Evolutionary conservation across 2,797 vertebrate genomes (phyloP), one percentile per base, ranked within the genome.

Genomic region (Sebastolobus altivelis): DNA sequence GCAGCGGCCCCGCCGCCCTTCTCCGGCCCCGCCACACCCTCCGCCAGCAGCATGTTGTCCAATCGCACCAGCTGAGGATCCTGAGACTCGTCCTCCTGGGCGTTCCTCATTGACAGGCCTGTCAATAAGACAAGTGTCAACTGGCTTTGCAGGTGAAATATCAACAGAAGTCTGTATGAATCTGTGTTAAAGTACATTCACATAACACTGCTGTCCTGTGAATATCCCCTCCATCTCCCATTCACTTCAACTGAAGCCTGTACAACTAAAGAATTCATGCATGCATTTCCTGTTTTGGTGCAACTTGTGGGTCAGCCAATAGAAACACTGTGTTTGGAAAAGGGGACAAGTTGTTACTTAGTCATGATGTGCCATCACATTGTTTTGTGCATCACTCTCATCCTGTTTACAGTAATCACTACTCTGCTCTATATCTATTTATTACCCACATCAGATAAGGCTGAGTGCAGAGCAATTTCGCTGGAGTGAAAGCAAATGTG

Each of bases 1-100:
- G 97, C 97, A 0, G 97, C 97, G 0, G 97, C 97, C 11, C 97
- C 97, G 0, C 97, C 97, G 0, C 97, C 97, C 75, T 98, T 98
- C 89, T 98, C 97, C 0, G 97, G 97, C 20, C 97, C 97, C 0
- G 97, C 97, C 79, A 98, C 97, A 3, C 97, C 97, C 91, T 98
- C 97, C 0, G 97, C 97, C 87, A 98, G 90, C 80, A 98, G 94
- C 97, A 98, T 98, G 94, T 98, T 98, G 93, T 98, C 97, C 92
- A 98, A 68, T 33, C 97, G 96, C 93, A 98, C 97, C 52, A 98
- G 94, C 95, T 98, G 97, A 12, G 97, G 97, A 80, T 98, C 97
- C 80, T 97, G 97, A 0, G 97, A 95, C 79, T 98, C 97, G 81
- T 98, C 97, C 89, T 98, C 97, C 79, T 98, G 97, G 33, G 93